phyloP scores from a whole-genome alignment of 1,140 invertebrate species.

The Goniozus legneri region DNA sequence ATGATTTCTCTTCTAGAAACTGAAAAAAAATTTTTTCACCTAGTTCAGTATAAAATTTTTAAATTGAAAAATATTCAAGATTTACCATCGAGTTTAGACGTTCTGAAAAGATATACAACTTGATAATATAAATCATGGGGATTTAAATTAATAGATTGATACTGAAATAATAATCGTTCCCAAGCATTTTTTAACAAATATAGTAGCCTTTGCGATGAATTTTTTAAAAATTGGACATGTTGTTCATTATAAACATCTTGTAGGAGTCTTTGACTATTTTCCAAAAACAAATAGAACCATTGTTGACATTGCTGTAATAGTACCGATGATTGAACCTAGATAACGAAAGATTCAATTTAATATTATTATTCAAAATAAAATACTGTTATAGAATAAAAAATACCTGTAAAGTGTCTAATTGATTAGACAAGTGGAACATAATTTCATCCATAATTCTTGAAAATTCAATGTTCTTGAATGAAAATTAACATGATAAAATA shows the following conservation, averaged over 20 bases:
- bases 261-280: constrained; percentile 34
- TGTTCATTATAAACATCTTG: constrained; percentile 41
- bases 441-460: constrained; percentile 47
- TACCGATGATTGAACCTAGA: constrained; percentile 46
- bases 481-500: neutral
- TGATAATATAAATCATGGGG: constrained; percentile 36
- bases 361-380: constrained; percentile 7
- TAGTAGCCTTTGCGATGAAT: constrained; percentile 31
- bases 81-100: constrained; percentile 41
- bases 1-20: constrained; percentile 52
- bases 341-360: neutral
- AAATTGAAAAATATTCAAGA: constrained; percentile 23
- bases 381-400: constrained; percentile 7
- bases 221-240: constrained; percentile 38
- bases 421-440: constrained; percentile 42
- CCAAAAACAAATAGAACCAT: constrained; percentile 35
- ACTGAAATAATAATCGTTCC: constrained; percentile 37
- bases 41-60: constrained; percentile 4
- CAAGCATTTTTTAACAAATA: constrained; percentile 33
- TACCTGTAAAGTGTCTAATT: constrained; percentile 48
- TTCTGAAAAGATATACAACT: constrained; percentile 24
- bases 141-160: constrained; percentile 36
- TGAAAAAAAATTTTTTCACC: constrained; percentile 25
- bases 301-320: constrained; percentile 45
- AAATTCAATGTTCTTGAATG: constrained; percentile 11